phyloP scores from a whole-genome alignment of 2,113 vertebrate species.

The Nettapus auritus region DNA sequence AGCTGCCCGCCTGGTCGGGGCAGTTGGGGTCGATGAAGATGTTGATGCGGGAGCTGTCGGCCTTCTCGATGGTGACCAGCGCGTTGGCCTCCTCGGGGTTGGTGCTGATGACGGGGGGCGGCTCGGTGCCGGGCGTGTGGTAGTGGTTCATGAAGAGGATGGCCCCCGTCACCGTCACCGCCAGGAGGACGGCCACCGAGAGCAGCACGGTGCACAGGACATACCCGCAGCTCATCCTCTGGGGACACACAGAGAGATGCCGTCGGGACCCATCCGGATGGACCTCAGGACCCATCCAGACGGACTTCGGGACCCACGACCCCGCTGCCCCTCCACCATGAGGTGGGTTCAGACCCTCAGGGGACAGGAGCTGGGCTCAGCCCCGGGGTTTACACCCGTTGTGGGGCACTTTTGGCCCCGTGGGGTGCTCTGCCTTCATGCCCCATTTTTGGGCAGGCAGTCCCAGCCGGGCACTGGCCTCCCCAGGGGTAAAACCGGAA shows the following conservation, averaged over 20 bases:
- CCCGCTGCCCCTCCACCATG: fast-evolving
- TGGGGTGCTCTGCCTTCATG: not conserved
- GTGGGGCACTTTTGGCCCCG: not conserved
- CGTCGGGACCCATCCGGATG: fast-evolving
- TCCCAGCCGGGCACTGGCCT: too few species aligned
- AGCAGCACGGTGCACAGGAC: conserved; percentile 91
- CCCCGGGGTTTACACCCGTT: not conserved
- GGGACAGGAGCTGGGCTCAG: not conserved
- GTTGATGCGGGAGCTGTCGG: conserved; percentile 93
- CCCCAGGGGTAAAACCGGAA: not conserved
- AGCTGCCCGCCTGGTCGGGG: conserved; percentile 85
- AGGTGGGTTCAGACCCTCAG: not conserved
- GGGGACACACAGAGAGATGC: not conserved
- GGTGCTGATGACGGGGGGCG: conserved; percentile 89
- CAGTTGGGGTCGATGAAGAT: conserved; percentile 99
- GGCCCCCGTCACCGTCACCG: conserved; percentile 88
- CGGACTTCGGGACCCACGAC: not conserved
- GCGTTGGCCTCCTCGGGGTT: conserved; percentile 91
- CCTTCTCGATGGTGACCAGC: conserved; percentile 93
- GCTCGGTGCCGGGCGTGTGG: conserved; percentile 82
- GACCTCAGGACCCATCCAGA: fast-evolving
- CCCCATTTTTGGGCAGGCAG: not conserved
- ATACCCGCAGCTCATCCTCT: conserved; percentile 93
- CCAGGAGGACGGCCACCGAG: conserved; percentile 90
- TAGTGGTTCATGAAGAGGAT: conserved; percentile 97